Base-by-base conservation (phyloP, 2,113 vertebrate species). In the Argyrosomus japonicus region DNA sequence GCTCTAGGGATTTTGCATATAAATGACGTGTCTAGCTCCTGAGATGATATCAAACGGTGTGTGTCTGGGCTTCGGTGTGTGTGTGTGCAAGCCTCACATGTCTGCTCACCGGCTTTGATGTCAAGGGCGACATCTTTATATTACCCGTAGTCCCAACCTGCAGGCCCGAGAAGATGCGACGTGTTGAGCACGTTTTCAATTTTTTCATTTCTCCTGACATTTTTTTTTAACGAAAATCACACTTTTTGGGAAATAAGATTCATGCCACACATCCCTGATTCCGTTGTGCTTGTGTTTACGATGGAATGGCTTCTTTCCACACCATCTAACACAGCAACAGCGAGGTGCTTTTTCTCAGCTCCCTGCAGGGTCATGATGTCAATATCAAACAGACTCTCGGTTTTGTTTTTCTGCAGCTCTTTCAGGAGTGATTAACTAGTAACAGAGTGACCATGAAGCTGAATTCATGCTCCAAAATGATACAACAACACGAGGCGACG, bases 1-100 rank as follows among this genome's bases (percentile, higher is more conserved):
- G 86, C 89, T 91, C 84, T 27, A 71, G 83, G 87, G 88, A 51
- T 89, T 91, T 94, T 94, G 93, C 94, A 93, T 94, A 92, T 93
- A 94, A 93, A 94, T 94, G 74, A 91, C 81, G 79, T 73, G 85
- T 91, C 87, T 88, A 25, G 67, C 68, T 89, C 54, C 89, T 53
- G 12, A 84, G 86, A 92, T 91, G 73, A 86, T 84, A 90, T 92
- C 87, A 86, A 75, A 86, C 58, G 3, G 21, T 84, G 77, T 65
- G 68, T 51, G 75, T 87, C 48, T 80, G 61, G 21, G 73, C 19
- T 21, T 23, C 40, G 56, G 60, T 47, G 40, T 88, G 77, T 71
- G 69, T 58, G 10, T 57, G 68, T 40, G 4, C 14, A 47, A 47
- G 45, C 57, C 54, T 81, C 57, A 53, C n/a, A 51, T 19, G 61